Evolutionary conservation across 2,797 vertebrate species (phyloP), one percentile per base, ranked within the genome.

Genomic region (Silurus lanzhouensis): DNA sequence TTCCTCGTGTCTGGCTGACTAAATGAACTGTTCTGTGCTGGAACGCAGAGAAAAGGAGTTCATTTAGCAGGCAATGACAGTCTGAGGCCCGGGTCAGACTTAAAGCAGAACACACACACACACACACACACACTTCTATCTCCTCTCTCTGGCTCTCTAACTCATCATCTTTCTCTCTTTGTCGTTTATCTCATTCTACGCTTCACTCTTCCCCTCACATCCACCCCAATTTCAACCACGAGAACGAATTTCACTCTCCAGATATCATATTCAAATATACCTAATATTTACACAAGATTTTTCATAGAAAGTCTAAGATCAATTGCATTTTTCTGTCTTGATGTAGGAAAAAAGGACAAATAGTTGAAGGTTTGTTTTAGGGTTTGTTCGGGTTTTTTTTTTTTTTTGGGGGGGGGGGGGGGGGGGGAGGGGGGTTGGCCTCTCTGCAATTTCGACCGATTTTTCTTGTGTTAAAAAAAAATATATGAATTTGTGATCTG

Each of bases 41-140:
- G 70, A 66, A 46, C 44, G 52, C 58, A 44, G 58, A 83, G 76
- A 55, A 66, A 64, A 92, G 91, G 91, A 87, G 80, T 91, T 89
- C 85, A 89, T 91, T 91, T 91, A 90, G 90, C 88, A 86, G 87
- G 75, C 80, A 86, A 87, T 89, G 89, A 90, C 88, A 86, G 89
- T 80, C 25, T 71, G 83, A 87, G 84, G 84, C 84, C 82, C 71
- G 74, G 86, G 85, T 87, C 83, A 74, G 86, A 83, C 46, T 46
- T n/a, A 38, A 87, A 84, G 83, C 87, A 87, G 72, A 55, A 67
- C 46, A 81, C 63, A 79, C 79, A 83, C 82, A 70, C 25, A 58
- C 63, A 67, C 63, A 57, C 48, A n/a, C 27, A 46, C 75, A 78
- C 75, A 77, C 19, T 48, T 63, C n/a, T 27, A 68, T 80, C 64